Evolutionary conservation across 2,888 invertebrate species (phyloP).

Genomic region (Eupithecia vulgata): DNA sequence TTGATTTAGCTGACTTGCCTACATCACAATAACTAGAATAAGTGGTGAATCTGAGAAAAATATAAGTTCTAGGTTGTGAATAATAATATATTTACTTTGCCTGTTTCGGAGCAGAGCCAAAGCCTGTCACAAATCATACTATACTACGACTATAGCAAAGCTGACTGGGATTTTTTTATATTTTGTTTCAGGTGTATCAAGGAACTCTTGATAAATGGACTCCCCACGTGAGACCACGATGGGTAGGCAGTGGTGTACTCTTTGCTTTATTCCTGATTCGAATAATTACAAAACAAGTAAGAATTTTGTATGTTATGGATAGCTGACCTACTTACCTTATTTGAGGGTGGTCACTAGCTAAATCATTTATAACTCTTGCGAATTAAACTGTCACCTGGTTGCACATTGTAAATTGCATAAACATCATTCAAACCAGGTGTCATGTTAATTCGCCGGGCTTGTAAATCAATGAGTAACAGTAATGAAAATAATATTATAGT

Average conservation of each 20-base stretch:
- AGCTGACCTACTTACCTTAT: neutral
- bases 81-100: neutral
- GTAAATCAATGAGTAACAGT: neutral
- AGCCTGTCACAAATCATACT: neutral
- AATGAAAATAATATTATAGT: neutral
- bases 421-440: too few relatives aligned
- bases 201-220: slow-evolving; percentile 94
- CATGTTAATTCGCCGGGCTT: too few relatives aligned
- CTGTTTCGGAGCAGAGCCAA: neutral
- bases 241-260: slow-evolving; percentile 89
- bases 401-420: too few relatives aligned
- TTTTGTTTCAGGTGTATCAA: slow-evolving; percentile 87
- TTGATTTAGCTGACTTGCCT: neutral
- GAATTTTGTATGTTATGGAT: slow-evolving; percentile 35
- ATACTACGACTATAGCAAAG: neutral
- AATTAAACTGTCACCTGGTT: too few relatives aligned
- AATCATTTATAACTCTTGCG: too few relatives aligned
- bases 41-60: neutral
- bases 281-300: slow-evolving; percentile 92
- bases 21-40: neutral
- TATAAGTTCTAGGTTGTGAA: neutral
- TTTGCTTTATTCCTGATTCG: slow-evolving; percentile 90
- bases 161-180: neutral
- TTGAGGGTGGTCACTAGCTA: neutral
- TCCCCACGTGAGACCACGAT: slow-evolving; percentile 91